phyloP scores from a whole-genome alignment of 2,113 vertebrate species.

The Solea solea region DNA sequence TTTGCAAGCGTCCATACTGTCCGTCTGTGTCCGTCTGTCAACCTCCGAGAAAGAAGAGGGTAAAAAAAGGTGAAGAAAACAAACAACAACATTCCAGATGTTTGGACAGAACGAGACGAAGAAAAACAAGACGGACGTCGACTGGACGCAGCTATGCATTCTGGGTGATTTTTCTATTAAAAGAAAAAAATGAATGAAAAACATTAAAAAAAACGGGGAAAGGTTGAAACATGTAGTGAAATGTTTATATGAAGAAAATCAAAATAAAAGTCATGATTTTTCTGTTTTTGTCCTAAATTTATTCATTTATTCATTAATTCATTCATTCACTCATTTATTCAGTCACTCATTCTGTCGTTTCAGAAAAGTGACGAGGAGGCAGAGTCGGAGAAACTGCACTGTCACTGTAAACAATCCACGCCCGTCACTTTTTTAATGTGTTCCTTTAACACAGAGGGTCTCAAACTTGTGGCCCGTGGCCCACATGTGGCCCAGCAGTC shows the following conservation, averaged over 20 bases:
- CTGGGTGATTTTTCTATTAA: slow-evolving; percentile 88
- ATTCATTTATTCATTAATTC: no score
- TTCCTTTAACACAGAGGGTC: no score
- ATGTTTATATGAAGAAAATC: slow-evolving; percentile 84
- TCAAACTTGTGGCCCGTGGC: no score
- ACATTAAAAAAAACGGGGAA: slow-evolving; percentile 40
- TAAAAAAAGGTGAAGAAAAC: slow-evolving; percentile 39
- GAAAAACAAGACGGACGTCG: slow-evolving; percentile 69
- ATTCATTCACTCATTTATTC: no score
- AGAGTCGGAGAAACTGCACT: no score
- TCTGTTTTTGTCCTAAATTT: slow-evolving; percentile 77
- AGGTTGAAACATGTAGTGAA: slow-evolving; percentile 90
- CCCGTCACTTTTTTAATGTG: no score
- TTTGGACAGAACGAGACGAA: slow-evolving; percentile 71
- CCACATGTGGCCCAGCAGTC: no score
- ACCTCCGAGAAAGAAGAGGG: slow-evolving; percentile 36
- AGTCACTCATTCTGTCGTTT: no score
- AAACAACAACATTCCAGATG: slow-evolving; percentile 90
- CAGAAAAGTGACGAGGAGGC: no score
- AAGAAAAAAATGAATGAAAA: slow-evolving; percentile 61
- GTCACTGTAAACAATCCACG: no score
- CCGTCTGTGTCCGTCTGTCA: slow-evolving; percentile 84
- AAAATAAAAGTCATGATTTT: slow-evolving; percentile 87
- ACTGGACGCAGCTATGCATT: slow-evolving; percentile 96
- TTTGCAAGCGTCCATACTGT: slow-evolving; percentile 94